Evolutionary conservation across 2,888 invertebrate species (phyloP), one percentile per base, ranked within the genome.

Genomic region (Tetramorium bicarinatum): DNA sequence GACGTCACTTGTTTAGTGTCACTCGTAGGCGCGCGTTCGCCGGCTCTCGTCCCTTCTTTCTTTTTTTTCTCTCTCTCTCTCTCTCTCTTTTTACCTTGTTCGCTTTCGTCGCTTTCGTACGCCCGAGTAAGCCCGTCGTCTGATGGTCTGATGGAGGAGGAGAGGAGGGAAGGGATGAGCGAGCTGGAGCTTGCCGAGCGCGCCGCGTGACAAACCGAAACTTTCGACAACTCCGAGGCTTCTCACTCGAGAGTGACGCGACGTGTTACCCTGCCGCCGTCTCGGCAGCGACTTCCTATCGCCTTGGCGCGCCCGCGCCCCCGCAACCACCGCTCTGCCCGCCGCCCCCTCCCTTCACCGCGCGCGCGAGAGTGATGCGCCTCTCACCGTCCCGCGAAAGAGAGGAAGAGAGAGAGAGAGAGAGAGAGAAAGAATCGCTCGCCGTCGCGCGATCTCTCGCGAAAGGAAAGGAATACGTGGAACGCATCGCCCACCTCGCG

Each of bases 1-100:
- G 87, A 85, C 85, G 80, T 85, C 89, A 89, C 87, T 77, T 64
- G 21, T 66, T 52, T 56, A 49, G 84, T 81, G 85, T 87, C 87
- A 89, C 88, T 88, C 29, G 83, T 56, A 44, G 25, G 29, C 18
- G 34, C 13, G 21, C 38, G 38, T 71, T 77, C 21, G 52, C 13
- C 49, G 47, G 34, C 4, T 9, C 34, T 54, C 69, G 29, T 62
- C 3, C 11, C 21, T 11, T 41, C 49, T 18, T 18, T 15, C 25
- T n/a, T 38, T 38, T 11, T 66, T 11, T 1, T 29, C 2, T 21
- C 64, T 7, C 9, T 8, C 77, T 29, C 4, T 41, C 49, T 18
- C 11, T 15, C 18, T 29, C 18, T 38, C 3, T 66, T 11, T 3
- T 29, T 34, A 34, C 4, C 15, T 8, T 69, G 49, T 4, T 44